Base-by-base conservation (phyloP, 2,888 invertebrate species). In the Epirrhoe tristata region DNA sequence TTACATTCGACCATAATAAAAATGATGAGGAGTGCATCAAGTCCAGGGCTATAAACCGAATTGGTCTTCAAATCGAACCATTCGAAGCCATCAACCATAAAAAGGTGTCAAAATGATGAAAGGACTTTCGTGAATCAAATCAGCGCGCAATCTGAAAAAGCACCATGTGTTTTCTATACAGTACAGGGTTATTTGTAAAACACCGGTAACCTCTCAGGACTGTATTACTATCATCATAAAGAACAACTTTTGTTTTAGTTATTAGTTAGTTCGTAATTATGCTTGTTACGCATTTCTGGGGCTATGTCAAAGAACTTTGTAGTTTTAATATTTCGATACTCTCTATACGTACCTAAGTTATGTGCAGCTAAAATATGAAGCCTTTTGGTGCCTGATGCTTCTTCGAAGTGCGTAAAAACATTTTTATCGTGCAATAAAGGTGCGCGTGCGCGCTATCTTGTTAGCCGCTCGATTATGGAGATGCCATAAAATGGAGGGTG, bases 11-110 rank as follows among this genome's bases (percentile, higher is more conserved):
- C 24, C 24, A 24, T 24, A 24, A 24, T 24, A 24, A 24, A 3
- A 24, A 24, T 24, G 39, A 43, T 43, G 39, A 43, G 70, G 74
- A 67, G 68, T 69, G 72, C 77, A 76, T 80, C 77, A 74, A 80
- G 80, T 75, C 75, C 77, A 77, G 77, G 72, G 79, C 64, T 71
- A 74, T 83, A 82, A 83, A 82, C 57, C 67, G 75, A 78, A 81
- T 84, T 83, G 77, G 78, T 56, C 66, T 63, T 71, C 75, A 74
- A 80, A 78, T 80, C 80, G 24, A 24, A 24, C 76, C 58, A 31
- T 43, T 43, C 46, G 34, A 54, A 48, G 53, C 66, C 54, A 66
- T 62, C 55, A 10, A 36, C 58, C 39, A 66, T 62, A 57, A 62
- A 53, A 50, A 34, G 61, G 66, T 66, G 66, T 58, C 58, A 46